These are phyloP conservation scores for Reinhardtius hippoglossoides DNA, from an alignment of 2,113 vertebrate genomes.

Conservation along the genomic window DNA sequence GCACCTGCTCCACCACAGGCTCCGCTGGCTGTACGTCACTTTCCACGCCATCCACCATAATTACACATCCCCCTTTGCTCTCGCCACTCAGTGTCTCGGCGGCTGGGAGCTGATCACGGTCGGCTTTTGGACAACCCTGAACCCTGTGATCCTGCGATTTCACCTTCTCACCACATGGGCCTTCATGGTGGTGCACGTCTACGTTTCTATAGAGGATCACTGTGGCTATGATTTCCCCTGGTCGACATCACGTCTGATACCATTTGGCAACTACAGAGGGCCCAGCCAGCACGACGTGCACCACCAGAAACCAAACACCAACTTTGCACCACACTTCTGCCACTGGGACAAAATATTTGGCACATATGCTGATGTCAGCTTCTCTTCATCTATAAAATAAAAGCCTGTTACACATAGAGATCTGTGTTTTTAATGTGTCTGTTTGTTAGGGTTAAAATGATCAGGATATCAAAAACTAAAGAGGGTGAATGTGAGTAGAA, in stretches of 20 bases:
- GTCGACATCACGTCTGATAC: constrained; percentile 76
- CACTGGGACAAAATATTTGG: constrained; percentile 82
- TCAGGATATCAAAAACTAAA: background rate
- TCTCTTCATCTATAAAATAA: constrained; percentile 32
- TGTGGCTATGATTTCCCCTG: constrained; percentile 83
- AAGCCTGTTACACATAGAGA: background rate
- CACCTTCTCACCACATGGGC: constrained; percentile 78
- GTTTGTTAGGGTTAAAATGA: background rate
- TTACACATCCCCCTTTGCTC: constrained; percentile 74
- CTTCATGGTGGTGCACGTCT: constrained; percentile 81
- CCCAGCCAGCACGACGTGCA: constrained; percentile 78
- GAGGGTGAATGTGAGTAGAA: too few relatives aligned
- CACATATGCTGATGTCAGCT: constrained; percentile 71
- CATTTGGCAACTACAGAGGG: constrained; percentile 79
- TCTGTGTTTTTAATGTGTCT: background rate
- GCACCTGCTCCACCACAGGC: constrained; percentile 81
- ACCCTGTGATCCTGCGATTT: constrained; percentile 75
- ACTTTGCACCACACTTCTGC: constrained; percentile 80
- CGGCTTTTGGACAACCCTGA: constrained; percentile 80
- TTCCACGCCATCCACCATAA: constrained; percentile 83
- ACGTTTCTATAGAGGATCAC: constrained; percentile 80
- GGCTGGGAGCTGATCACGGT: constrained; percentile 80
- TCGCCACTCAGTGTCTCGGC: constrained; percentile 79
- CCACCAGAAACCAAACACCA: constrained; percentile 78
- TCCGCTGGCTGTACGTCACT: constrained; percentile 80